Conservation (phyloP, 2,888 invertebrate genomes). For the Pterostichus madidus region DNA sequence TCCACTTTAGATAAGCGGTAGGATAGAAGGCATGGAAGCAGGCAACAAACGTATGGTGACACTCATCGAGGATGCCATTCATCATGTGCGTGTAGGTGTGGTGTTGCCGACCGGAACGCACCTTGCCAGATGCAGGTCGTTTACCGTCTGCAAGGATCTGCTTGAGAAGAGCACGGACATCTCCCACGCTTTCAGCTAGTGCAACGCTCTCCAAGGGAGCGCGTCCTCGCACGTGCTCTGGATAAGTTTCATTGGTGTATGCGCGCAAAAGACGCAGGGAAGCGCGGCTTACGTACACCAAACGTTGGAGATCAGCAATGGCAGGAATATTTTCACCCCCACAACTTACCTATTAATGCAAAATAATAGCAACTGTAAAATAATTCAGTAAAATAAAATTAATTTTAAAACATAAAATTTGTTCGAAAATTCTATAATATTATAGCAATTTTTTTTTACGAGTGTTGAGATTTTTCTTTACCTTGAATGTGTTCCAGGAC, state of each 20-base stretch:
- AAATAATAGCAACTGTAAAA: too few species aligned
- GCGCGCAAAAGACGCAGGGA: conserved; percentile 89
- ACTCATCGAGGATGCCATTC: conserved; percentile 90
- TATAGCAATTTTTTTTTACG: too few species aligned
- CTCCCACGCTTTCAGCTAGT: conserved; percentile 91
- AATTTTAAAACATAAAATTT: too few species aligned
- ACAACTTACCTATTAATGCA: not conserved
- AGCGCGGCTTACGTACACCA: conserved; percentile 92
- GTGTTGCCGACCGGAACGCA: not conserved
- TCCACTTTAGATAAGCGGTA: conserved; percentile 95
- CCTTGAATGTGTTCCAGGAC: conserved; percentile 94
- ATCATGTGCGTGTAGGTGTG: conserved; percentile 81
- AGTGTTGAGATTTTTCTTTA: conserved; percentile 69
- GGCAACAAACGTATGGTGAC: conserved; percentile 92
- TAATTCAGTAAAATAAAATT: too few species aligned
- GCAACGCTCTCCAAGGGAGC: conserved; percentile 85
- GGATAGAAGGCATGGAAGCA: conserved; percentile 98
- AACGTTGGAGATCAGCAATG: conserved; percentile 86
- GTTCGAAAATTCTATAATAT: too few species aligned
- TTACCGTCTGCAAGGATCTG: conserved; percentile 88
- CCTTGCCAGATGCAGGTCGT: conserved; percentile 8
- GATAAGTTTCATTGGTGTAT: conserved; percentile 95
- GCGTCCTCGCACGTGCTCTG: conserved; percentile 80
- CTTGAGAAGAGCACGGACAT: conserved; percentile 89
- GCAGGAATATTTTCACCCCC: conserved; percentile 68